Conservation (phyloP, 2,113 vertebrate species). For the Poecilia latipinna region DNA sequence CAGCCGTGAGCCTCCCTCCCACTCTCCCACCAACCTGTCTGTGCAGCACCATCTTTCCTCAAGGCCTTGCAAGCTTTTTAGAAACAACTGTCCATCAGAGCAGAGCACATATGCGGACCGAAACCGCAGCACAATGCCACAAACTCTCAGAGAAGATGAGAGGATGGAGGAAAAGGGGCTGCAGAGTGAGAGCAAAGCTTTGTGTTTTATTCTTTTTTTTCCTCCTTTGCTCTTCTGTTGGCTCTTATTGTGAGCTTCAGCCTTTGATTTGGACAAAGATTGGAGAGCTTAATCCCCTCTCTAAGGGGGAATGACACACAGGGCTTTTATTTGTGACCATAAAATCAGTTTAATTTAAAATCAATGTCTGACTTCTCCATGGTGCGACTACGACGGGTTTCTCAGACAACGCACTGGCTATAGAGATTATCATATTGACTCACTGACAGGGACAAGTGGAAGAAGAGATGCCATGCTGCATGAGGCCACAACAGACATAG, state of each 20-base stretch:
- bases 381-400: slow-evolving; percentile 34
- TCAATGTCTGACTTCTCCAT: slow-evolving; percentile 42
- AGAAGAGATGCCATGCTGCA: slow-evolving; percentile 23
- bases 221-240: slow-evolving; percentile 17
- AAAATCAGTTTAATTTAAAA: slow-evolving; percentile 51
- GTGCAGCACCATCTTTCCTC: slow-evolving; percentile 18
- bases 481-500: slow-evolving; percentile 31
- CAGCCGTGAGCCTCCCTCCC: slow-evolving; percentile 26
- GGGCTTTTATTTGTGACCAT: slow-evolving; percentile 13
- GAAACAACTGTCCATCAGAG: slow-evolving; percentile 23
- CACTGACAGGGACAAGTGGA: slow-evolving; percentile 23
- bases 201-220: neutral
- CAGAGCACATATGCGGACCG: slow-evolving; percentile 15
- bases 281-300: slow-evolving; percentile 45
- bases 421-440: slow-evolving; percentile 51
- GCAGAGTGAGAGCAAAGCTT: slow-evolving; percentile 36
- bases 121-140: slow-evolving; percentile 12
- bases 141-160: slow-evolving; percentile 6
- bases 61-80: slow-evolving; percentile 18
- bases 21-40: slow-evolving; percentile 21
- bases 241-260: slow-evolving; percentile 19
- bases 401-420: slow-evolving; percentile 26
- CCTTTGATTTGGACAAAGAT: slow-evolving; percentile 66
- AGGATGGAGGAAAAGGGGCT: slow-evolving; percentile 27
- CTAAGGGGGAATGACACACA: slow-evolving; percentile 34